Conservation (phyloP, 2,113 vertebrate species). For the Butorides virescens region DNA sequence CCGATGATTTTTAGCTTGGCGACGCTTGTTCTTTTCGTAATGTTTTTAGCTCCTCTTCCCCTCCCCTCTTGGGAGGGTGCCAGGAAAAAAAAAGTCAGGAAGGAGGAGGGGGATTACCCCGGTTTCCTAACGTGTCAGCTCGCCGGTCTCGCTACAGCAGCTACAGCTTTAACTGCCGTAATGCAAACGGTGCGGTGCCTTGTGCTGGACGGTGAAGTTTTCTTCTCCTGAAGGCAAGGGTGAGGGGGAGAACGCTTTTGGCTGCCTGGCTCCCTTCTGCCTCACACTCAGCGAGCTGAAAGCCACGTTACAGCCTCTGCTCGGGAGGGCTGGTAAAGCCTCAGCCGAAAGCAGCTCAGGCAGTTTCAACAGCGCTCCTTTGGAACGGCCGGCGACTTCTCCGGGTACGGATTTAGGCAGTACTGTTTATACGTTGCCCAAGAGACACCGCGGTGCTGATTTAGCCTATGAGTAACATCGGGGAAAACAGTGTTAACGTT, state of each 20-base stretch:
- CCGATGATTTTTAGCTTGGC: neutral
- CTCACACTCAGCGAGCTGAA: neutral
- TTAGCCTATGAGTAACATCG: neutral
- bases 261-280: neutral
- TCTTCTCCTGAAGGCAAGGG: neutral
- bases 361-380: neutral
- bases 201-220: neutral
- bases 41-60: neutral
- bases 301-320: neutral
- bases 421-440: neutral
- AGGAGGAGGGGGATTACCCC: neutral
- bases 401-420: neutral
- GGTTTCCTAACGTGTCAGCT: neutral
- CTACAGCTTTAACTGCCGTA: accelerated
- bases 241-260: neutral
- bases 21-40: neutral
- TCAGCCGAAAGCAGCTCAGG: neutral
- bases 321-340: neutral
- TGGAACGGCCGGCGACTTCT: neutral
- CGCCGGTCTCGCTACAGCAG: accelerated
- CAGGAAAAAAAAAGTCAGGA: neutral
- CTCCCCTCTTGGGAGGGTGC: neutral
- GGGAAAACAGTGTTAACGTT: neutral
- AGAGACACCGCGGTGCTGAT: neutral
- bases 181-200: neutral